Evolutionary conservation across 1,140 invertebrate species (phyloP), one percentile per base, ranked within the genome.

Genomic region (Pantala flavescens): DNA sequence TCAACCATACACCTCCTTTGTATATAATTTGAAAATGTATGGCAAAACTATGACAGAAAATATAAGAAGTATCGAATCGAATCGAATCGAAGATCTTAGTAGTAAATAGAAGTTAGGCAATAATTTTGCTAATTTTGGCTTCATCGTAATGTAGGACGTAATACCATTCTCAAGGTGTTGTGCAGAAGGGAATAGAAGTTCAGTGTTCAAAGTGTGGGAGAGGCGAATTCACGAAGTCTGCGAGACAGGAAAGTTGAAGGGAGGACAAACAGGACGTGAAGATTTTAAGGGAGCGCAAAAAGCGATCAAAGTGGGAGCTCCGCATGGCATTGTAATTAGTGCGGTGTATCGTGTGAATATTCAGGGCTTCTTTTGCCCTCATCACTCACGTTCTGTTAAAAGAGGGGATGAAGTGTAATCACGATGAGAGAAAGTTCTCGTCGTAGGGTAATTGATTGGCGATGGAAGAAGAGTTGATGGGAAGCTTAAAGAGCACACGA

Each of bases 321-420:
- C n/a, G 49, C 49, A 21, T 19, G 16, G 49, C 49, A 63, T 63
- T 63, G 49, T 14, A 63, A 63, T 63, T 63, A 63, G 49, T 21
- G 49, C 49, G 49, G 49, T 63, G 49, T 63, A 63, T 63, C 49
- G 49, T 21, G 49, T 63, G 49, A 63, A 63, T 63, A 63, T 63
- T 63, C 49, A 63, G 49, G 12, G 49, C 49, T 63, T 63, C n/a
- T 21, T 12, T 63, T 12, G 49, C n/a, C 49, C 49, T 7, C 49
- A 63, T 63, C 12, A 19, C 3, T 63, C 49, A 63, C 12, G 12
- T 63, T 63, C 49, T 63, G 16, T 7, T 63, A 63, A 63, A 63
- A 63, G 49, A 21, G n/a, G n/a, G 49, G 49, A 12, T 5, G 49
- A 63, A 3, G 49, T 63, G 49, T 63, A 63, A 19, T 63, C 49